Base-by-base conservation (phyloP, 2,797 vertebrate species). In the Harpagifer antarcticus region DNA sequence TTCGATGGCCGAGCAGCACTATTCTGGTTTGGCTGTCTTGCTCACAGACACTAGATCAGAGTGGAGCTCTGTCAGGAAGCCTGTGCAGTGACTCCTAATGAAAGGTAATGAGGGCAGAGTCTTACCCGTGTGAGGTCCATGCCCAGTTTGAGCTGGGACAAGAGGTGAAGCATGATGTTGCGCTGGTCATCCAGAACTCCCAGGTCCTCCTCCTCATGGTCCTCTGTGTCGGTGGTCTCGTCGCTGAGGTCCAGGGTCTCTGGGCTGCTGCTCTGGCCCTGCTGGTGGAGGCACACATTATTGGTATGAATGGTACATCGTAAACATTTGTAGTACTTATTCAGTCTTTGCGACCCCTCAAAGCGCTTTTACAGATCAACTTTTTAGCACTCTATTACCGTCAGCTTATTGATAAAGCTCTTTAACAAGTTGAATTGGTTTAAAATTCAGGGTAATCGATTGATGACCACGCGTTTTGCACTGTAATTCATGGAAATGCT, bases 101-200 rank as follows among this genome's bases (percentile, higher is more conserved):
- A 0, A 63, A 19, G 53, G 40, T 1, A 43, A 11, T 40, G 13
- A 47, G 40, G n/a, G 3, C 31, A 44, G 14, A 19, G 13, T 17
- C 91, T 4, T 96, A 97, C 97, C 95, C 96, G 95, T 69, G 97
- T 97, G 84, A 98, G 91, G 84, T 98, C 97, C 97, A 98, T 98
- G 83, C 97, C 97, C 60, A 97, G 95, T 81, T 97, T 97, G 80
- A 98, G 96, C 77, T 98, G 97, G 12, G 97, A 98, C 68, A 98
- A 96, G 68, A 98, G 95, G 84, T 98, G 97, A 0, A 97, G 95
- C 84, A 98, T 97, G 72, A 98, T 73, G 57, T 96, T 97, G 2
- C 96, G 95, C 63, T 98, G 97, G 55, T 98, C 97, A 72, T 98
- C 97, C 92, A 96, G 87, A 79, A 96, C 95, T 2, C 96, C 96